Evolutionary conservation across 2,888 invertebrate genomes (phyloP).

Genomic region (Oligia fasciuncula): DNA sequence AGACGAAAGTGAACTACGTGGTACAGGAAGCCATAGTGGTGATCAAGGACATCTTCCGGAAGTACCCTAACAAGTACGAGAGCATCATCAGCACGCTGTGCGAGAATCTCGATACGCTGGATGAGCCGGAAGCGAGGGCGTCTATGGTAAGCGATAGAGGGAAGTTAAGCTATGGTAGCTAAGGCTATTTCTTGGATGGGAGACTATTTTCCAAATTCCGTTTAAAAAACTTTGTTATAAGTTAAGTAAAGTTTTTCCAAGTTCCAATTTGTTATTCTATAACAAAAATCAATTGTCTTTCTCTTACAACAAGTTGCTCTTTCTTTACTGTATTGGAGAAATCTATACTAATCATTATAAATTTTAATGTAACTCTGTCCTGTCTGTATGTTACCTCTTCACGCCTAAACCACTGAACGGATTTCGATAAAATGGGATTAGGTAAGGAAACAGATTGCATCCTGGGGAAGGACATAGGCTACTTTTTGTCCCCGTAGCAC

Average conservation of each 20-base stretch:
- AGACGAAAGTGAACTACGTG: slow-evolving; percentile 99
- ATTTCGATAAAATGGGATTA: too few species aligned
- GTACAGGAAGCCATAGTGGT: slow-evolving; percentile 99
- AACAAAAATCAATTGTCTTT: too few species aligned
- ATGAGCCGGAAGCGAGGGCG: slow-evolving; percentile 99
- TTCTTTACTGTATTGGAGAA: too few species aligned
- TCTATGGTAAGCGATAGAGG: slow-evolving; percentile 93
- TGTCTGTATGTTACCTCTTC: too few species aligned
- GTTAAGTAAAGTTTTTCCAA: background rate
- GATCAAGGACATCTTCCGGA: slow-evolving; percentile 98
- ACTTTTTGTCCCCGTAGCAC: too few species aligned
- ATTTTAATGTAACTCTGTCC: too few species aligned
- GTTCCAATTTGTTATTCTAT: background rate
- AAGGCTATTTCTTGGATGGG: background rate
- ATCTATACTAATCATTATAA: too few species aligned
- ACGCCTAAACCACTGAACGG: too few species aligned
- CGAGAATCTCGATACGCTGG: slow-evolving; percentile 99
- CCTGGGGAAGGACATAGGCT: too few species aligned
- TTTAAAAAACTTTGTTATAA: background rate
- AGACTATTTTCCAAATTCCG: background rate
- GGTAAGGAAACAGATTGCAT: too few species aligned
- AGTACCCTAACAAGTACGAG: slow-evolving; percentile 99
- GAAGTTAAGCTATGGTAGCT: background rate
- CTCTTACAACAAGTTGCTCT: too few species aligned
- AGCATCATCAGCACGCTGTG: slow-evolving; percentile 99